Base-by-base conservation (phyloP, 2,888 invertebrate species). In the Tridacna gigas region DNA sequence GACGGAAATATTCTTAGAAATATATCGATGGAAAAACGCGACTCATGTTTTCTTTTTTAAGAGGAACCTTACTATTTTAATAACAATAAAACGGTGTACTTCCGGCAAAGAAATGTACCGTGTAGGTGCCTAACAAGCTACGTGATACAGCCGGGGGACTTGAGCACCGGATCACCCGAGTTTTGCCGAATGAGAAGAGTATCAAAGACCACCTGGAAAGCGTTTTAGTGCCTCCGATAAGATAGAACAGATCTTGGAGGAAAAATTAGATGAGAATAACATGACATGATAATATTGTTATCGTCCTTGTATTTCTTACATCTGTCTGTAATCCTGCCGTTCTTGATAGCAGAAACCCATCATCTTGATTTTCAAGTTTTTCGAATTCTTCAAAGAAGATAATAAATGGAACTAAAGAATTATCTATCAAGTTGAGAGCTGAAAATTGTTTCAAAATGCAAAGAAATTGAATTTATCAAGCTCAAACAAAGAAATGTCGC, bases 261-360 rank as follows among this genome's bases (percentile, higher is more conserved):
- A 56, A 28, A 65, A 65, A 28, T 11, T 65, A 28, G 28, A 28
- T 65, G 12, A 65, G 65, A 65, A 65, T 28, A 65, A 65, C 65
- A 65, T 65, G 26, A 28, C 15, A 28, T 65, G 28, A 65, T 65
- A 28, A 65, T 65, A 65, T 65, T 65, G 65, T 65, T 65, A 65
- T 65, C 65, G 65, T 65, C 65, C 37, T 65, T 28, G 65, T 26
- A 26, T 65, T 26, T 65, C 28, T 26, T 65, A 65, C 65, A 65
- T 65, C 65, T 65, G 65, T 28, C 65, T 18, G 65, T 15, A 12
- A 65, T 65, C 9, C 12, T 28, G 12, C 0, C 28, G 13, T n/a
- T 56, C 20, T 56, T n/a, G 56, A 20, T 56, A 56, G n/a, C 18
- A 9, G 18, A 56, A n/a, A n/a, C 18, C 1, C 18, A n/a, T 56